Evolutionary conservation across 2,797 vertebrate species (phyloP).

Genomic region (Acrocephalus scirpaceus): DNA sequence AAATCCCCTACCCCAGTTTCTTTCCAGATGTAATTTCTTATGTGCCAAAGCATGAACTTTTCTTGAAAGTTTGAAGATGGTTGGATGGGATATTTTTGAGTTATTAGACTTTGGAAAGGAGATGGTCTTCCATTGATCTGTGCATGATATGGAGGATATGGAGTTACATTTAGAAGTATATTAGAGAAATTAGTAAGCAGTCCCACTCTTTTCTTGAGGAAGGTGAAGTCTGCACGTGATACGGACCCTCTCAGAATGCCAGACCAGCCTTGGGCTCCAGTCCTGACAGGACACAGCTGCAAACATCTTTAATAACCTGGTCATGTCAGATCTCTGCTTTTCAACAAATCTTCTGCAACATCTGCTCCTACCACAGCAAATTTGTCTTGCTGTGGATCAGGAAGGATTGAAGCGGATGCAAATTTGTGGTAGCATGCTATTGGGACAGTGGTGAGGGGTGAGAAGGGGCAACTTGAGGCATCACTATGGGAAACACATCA

Average conservation of each 20-base stretch:
- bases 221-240: not conserved
- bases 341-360: not conserved
- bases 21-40: conserved; percentile 39
- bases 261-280: not conserved
- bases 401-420: not conserved
- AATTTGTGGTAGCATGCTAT: not conserved
- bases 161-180: not conserved
- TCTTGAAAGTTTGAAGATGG: conserved; percentile 23
- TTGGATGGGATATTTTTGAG: conserved; percentile 5
- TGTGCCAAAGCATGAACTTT: conserved; percentile 16
- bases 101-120: conserved; percentile 5
- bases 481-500: not conserved
- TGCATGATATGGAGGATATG: not conserved
- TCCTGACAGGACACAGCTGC: not conserved
- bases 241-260: not conserved
- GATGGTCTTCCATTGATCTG: not conserved
- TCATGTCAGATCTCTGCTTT: not conserved
- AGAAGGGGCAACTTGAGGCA: not conserved
- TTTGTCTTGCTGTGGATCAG: not conserved
- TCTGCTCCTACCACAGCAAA: not conserved
- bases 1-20: not conserved
- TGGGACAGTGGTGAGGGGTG: not conserved
- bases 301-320: not conserved
- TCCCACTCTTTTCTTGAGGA: not conserved
- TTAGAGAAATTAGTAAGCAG: not conserved